Evolutionary conservation across 2,888 invertebrate species (phyloP).

Genomic region (Lasioglossum pauxillum): DNA sequence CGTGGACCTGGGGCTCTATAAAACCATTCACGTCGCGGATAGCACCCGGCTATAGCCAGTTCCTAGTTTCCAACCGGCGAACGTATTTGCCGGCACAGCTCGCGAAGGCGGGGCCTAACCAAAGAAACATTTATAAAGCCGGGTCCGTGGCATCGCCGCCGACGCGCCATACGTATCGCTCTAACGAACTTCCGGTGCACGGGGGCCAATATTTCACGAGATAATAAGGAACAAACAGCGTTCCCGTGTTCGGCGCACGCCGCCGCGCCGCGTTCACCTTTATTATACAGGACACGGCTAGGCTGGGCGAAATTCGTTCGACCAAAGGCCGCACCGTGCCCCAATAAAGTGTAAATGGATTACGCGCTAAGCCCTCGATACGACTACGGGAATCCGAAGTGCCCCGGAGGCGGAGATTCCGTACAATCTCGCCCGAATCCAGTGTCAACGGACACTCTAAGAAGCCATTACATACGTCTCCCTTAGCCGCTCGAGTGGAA

Average conservation of each 20-base stretch:
- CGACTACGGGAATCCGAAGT: constrained; percentile 58
- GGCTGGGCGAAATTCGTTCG: constrained; percentile 48
- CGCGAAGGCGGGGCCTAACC: neutral
- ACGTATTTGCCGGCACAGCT: neutral
- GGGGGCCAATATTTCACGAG: constrained; percentile 48
- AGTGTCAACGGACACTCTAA: constrained; percentile 61
- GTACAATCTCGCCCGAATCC: constrained; percentile 59
- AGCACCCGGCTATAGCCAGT: neutral
- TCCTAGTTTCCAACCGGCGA: neutral
- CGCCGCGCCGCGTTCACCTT: constrained; percentile 18
- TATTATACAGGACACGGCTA: constrained; percentile 23
- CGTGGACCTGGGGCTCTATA: neutral
- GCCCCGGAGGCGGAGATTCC: constrained; percentile 35
- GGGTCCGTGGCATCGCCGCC: constrained; percentile 25
- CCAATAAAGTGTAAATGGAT: constrained; percentile 66
- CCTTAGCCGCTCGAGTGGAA: constrained; percentile 19
- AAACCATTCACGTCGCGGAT: neutral
- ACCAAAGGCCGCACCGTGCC: constrained; percentile 43
- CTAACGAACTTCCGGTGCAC: constrained; percentile 46
- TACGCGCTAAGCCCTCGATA: constrained; percentile 54
- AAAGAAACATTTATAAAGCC: constrained; percentile 33
- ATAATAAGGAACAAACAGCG: constrained; percentile 58
- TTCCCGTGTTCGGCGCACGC: constrained; percentile 36
- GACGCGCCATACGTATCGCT: constrained; percentile 29
- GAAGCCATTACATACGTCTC: constrained; percentile 51